Evolutionary conservation across 2,888 invertebrate species (phyloP), one percentile per base, ranked within the genome.

Genomic region (Hirtodrosophila duncani): DNA sequence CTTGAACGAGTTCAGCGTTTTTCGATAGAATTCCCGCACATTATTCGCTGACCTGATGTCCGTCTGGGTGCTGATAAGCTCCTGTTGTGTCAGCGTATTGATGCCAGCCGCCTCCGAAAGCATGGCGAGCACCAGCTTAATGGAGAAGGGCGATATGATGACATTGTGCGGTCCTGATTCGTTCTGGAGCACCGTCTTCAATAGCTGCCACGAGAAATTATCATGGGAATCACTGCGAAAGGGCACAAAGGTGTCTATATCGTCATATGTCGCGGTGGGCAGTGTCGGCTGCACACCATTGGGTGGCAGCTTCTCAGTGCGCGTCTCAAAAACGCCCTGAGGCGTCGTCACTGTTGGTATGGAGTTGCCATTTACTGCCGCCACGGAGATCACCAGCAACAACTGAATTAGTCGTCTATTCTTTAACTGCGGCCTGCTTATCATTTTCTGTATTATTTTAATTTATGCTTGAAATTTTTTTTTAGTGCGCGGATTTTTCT

Each of bases 71-170:
- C 57, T 68, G 26, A 79, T 63, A 30, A 85, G 67, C 45, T 84
- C 83, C 13, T 60, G 57, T 45, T 81, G 81, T 20, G 67, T 85
- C 17, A 55, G 56, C 2, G 86, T 82, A 10, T 81, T 71, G 2
- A 52, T 57, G 20, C 89, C 89, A 0, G 94, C 90, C 0, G 93
- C 94, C 84, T 94, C 93, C 24, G 90, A 91, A 1, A 95, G 87
- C 67, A 94, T 89, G 0, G 92, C 91, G 56, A 95, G 82, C 0
- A 92, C 90, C 60, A 94, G 79, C 86, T 94, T 94, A 30, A 94
- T 84, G 1, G 94, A 93, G 57, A 94, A 88, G 0, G 95, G 94
- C 0, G 94, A 95, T 31, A 94, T 80, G 13, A 94, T 87, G 42
- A 93, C 88, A 85, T 94, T 89, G 3, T 67, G 50, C 0, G 50